A percentile compares a stretch with the other conserved stretches of the same genome.
These are phyloP conservation scores for Osmoderma eremita DNA, from an alignment of 2,888 invertebrate species.

Conservation along the genomic window DNA sequence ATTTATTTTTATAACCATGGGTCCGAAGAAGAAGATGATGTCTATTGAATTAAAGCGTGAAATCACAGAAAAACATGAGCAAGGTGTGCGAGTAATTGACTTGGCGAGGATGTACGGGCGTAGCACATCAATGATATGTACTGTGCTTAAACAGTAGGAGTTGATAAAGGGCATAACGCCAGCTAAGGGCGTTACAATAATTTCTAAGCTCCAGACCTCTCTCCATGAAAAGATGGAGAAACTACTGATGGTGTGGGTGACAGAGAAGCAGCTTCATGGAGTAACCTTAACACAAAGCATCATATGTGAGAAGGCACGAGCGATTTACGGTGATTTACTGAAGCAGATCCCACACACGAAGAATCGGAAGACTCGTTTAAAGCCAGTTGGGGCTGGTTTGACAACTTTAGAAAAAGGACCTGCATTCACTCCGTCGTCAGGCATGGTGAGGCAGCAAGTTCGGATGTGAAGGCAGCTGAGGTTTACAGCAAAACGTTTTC, in stretches of 20 bases:
- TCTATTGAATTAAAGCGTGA: conserved; percentile 15
- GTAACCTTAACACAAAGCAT: not conserved
- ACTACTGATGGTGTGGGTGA: conserved; percentile 5
- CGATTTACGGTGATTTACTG: not conserved
- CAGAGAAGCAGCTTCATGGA: conserved; percentile 5
- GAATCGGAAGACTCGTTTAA: not conserved
- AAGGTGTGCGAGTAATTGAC: conserved; percentile 8
- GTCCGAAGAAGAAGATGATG: not conserved
- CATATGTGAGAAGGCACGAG: conserved; percentile 20
- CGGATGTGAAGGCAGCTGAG: conserved; percentile 47
- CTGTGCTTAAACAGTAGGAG: too few species aligned
- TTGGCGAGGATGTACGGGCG: not conserved
- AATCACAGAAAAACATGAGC: not conserved
- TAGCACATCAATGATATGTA: conserved; percentile 19
- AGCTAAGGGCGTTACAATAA: too few species aligned
- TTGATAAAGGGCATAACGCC: too few species aligned
- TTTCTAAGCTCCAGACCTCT: too few species aligned
- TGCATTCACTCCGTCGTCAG: conserved; percentile 15
- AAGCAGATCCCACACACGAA: not conserved
- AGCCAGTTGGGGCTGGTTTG: conserved; percentile 11
- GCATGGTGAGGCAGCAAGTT: conserved; percentile 46
- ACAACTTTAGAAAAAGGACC: conserved; percentile 13
- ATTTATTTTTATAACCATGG: too few species aligned
- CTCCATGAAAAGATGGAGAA: conserved; percentile 43
- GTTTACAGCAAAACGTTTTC: conserved; percentile 41